Conservation (phyloP, 2,888 invertebrate species). For the Drosophila neutralis region DNA sequence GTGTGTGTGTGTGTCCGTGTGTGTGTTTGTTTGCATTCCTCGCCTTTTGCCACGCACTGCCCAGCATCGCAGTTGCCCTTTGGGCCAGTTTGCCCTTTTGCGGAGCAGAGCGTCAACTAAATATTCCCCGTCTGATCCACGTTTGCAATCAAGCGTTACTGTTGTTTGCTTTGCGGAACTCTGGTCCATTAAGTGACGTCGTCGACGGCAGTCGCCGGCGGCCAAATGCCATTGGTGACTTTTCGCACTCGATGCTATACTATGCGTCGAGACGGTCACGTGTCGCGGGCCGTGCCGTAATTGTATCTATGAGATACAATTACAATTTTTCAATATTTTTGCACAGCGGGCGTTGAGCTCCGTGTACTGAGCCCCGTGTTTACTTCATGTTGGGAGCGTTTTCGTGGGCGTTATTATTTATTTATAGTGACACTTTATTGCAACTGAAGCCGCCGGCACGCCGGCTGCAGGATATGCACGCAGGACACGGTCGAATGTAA, state of each 20-base stretch:
- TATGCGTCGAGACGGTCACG: conserved; percentile 58
- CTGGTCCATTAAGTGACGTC: conserved; percentile 75
- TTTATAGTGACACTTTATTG: conserved; percentile 80
- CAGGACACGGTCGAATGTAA: conserved; percentile 74
- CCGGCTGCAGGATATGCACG: conserved; percentile 71
- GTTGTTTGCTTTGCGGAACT: conserved; percentile 79
- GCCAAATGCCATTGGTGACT: conserved; percentile 61
- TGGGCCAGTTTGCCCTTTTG: conserved; percentile 63
- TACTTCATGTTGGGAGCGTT: conserved; percentile 14
- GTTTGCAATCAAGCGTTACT: conserved; percentile 78
- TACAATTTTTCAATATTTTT: conserved; percentile 79
- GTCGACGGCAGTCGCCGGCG: conserved; percentile 34
- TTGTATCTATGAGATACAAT: conserved; percentile 80
- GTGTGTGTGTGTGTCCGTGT: neutral
- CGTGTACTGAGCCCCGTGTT: conserved; percentile 6
- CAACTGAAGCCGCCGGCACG: conserved; percentile 49
- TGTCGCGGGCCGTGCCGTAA: conserved; percentile 66
- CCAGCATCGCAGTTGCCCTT: conserved; percentile 24
- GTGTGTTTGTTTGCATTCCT: conserved; percentile 65
- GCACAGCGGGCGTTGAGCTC: conserved; percentile 65
- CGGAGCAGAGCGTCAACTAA: conserved; percentile 38
- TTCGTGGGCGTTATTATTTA: conserved; percentile 79
- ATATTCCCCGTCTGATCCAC: conserved; percentile 58
- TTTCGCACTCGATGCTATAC: conserved; percentile 67
- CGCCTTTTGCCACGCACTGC: conserved; percentile 53